Base-by-base conservation (phyloP, 2,888 invertebrate genomes). In the Malachius bipustulatus region DNA sequence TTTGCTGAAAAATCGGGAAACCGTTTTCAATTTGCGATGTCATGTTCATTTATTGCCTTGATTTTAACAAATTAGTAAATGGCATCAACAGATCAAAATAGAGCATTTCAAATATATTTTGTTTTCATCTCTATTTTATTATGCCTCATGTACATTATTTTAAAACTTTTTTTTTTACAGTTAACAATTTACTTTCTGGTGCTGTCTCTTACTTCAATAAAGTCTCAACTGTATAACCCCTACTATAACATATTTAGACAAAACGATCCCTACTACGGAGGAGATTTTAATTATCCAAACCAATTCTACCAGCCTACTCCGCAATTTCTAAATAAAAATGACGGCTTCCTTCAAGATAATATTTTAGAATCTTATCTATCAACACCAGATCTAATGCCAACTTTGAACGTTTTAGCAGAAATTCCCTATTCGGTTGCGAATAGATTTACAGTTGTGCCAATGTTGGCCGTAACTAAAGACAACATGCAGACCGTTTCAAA, bases 361-460 rank as follows among this genome's bases (percentile, higher is more conserved):
- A 19, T 19, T 8, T 8, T n/a, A 6, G 24, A 6, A 19, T 19
- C 24, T 8, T 19, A 19, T 19, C n/a, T 19, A 19, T 6, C 24
- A 6, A 19, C 24, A 19, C 24, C 24, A 19, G 24, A 19, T 19
- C 6, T 8, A 8, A 9, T 51, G 3, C 55, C 56, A 16, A 51
- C 52, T 2, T 40, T 61, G 3, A 59, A 60, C 38, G 44, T 62
- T 9, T 35, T 62, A 26, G 56, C 57, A 8, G 60, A 60, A 45
- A 34, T 47, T 3, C 62, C 62, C 1, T 55, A 52, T 37, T 42
- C 51, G 2, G 50, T 62, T 10, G 53, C 55, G 12, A 54, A 48
- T 16, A 52, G 50, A 11, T 57, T 62, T 38, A 53, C 60, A 6
- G 55, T 57, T 1, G 56, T 62, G 12, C 63, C 63, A 4, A 51